phyloP scores from a whole-genome alignment of 1,140 invertebrate genomes.

The Calosoma granatense region DNA sequence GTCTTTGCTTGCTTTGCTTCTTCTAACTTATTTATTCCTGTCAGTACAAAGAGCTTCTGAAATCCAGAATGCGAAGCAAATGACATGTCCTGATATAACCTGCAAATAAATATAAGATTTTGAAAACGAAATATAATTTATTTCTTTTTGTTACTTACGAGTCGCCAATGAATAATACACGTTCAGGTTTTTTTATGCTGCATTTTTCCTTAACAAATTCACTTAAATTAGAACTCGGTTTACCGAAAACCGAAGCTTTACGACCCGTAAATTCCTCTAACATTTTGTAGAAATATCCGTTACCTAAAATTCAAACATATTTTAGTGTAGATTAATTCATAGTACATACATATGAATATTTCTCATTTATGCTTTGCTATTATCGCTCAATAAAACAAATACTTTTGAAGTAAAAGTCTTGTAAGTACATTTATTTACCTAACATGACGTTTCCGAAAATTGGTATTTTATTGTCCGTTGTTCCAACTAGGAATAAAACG shows the following conservation, averaged over 20 bases:
- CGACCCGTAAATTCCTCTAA: conserved; percentile 20
- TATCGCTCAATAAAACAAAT: not conserved
- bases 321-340: not conserved
- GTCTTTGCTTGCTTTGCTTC: conserved; percentile 23
- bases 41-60: conserved; percentile 27
- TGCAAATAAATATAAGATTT: conserved; percentile 21
- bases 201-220: conserved; percentile 20
- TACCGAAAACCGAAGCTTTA: conserved; percentile 20
- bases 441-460: conserved; percentile 5
- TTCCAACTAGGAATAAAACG: conserved; percentile 23
- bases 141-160: conserved; percentile 20
- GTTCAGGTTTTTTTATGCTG: conserved; percentile 14
- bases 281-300: conserved; percentile 17
- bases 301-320: conserved; percentile 16
- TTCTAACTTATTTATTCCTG: conserved; percentile 22
- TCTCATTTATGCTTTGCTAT: not conserved
- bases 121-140: not conserved
- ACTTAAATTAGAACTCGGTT: conserved; percentile 20
- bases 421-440: not conserved
- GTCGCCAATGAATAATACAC: conserved; percentile 20
- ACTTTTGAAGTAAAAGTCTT: not conserved
- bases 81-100: conserved; percentile 25
- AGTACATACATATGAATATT: not conserved
- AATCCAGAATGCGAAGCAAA: conserved; percentile 24
- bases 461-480: conserved; percentile 18